phyloP scores from a whole-genome alignment of 2,888 invertebrate species.

The Spilosoma lubricipeda region DNA sequence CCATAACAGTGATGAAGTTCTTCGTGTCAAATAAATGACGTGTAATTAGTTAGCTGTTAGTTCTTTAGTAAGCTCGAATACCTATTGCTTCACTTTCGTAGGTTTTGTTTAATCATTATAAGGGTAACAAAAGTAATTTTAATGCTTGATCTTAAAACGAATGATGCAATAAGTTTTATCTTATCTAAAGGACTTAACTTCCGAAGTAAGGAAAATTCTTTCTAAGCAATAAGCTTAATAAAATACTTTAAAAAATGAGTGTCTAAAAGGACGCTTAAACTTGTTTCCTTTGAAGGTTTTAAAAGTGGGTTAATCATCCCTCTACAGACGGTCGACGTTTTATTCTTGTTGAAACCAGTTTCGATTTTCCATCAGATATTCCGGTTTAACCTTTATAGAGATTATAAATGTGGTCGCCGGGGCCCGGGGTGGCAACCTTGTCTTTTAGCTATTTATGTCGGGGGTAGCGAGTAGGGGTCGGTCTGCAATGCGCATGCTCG shows the following conservation, averaged over 20 bases:
- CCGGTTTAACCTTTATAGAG: conserved; percentile 83
- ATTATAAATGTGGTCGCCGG: conserved; percentile 83
- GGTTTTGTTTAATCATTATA: conserved; percentile 16
- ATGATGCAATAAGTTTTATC: neutral
- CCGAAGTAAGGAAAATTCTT: too few species aligned
- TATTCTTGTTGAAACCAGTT: conserved; percentile 68
- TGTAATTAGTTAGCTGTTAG: conserved; percentile 57
- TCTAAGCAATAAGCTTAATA: too few species aligned
- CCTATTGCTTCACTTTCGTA: conserved; percentile 31
- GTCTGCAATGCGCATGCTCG: conserved; percentile 77
- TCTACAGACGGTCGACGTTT: conserved; percentile 57
- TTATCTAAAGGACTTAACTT: neutral
- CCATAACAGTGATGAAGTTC: conserved; percentile 74
- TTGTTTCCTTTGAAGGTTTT: conserved; percentile 35
- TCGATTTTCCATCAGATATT: conserved; percentile 80
- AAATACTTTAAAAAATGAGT: neutral
- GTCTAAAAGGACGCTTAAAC: conserved; percentile 8
- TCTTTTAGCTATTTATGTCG: conserved; percentile 85
- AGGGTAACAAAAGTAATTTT: neutral
- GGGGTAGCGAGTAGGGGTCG: conserved; percentile 76
- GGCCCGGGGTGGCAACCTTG: conserved; percentile 85
- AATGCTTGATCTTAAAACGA: neutral
- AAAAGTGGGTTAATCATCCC: conserved; percentile 52
- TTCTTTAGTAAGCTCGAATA: conserved; percentile 39
- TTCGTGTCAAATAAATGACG: conserved; percentile 56